phyloP scores from a whole-genome alignment of 2,113 vertebrate genomes.

The Collichthys lucidus region DNA sequence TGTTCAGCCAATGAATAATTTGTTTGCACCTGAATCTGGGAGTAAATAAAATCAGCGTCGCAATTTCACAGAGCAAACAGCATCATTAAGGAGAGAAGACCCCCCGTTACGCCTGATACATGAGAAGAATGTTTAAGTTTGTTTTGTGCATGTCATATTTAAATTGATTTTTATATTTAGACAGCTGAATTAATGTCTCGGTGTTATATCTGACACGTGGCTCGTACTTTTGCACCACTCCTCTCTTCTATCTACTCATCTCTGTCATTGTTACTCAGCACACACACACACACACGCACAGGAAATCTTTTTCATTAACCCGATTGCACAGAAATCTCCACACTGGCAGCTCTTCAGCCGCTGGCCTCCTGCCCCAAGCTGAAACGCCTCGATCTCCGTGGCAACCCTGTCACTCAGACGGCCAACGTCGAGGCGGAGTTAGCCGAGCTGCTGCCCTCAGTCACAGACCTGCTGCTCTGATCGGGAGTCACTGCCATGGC shows the following conservation, averaged over 20 bases:
- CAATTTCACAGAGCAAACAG: conserved; percentile 40
- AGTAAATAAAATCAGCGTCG: conserved; percentile 16
- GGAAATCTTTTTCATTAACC: conserved; percentile 77
- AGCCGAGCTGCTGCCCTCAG: conserved; percentile 81
- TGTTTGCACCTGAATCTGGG: conserved; percentile 21
- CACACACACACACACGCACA: not conserved
- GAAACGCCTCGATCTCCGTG: conserved; percentile 84
- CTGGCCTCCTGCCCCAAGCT: conserved; percentile 87
- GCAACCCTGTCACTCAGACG: conserved; percentile 85
- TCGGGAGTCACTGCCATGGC: conserved; percentile 44
- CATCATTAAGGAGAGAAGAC: conserved; percentile 35
- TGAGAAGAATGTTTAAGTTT: conserved; percentile 23
- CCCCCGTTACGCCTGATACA: conserved; percentile 32
- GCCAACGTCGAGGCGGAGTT: conserved; percentile 73
- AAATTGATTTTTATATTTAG: conserved; percentile 17
- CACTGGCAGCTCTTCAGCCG: conserved; percentile 79
- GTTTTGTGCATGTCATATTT: not conserved
- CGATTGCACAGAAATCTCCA: conserved; percentile 82
- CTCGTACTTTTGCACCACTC: conserved; percentile 20
- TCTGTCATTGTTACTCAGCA: not conserved
- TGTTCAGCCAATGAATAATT: conserved; percentile 33
- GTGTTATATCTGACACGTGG: conserved; percentile 26
- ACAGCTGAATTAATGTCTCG: conserved; percentile 20
- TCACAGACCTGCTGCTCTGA: conserved; percentile 85
- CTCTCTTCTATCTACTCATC: conserved; percentile 13